Evolutionary conservation across 2,113 vertebrate species (phyloP), one percentile per base, ranked within the genome.

Genomic region (Malaclemys terrapin): DNA sequence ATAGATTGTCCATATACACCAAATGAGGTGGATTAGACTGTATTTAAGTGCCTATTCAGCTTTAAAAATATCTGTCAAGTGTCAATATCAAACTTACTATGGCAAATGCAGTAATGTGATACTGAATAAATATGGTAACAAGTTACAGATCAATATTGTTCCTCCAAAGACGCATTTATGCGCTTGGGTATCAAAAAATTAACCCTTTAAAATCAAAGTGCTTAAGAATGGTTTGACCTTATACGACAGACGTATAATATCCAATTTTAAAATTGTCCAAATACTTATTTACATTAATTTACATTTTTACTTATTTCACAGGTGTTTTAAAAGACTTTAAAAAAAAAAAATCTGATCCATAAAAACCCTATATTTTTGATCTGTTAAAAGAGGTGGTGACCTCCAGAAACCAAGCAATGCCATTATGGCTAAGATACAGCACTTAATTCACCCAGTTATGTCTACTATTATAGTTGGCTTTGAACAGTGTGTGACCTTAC

Each of bases 221-320:
- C 35, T 20, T 1, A 2, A 35, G 35, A 69, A 29, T 42, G 31
- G 80, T 24, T 69, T 76, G 56, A 1, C 91, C 14, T 75, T 49
- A 9, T 5, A 0, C 10, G 2, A 8, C 2, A 50, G n/a, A 2
- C 52, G 2, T 56, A 6, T 65, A 91, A 35, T 76, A 10, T 31
- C 6, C 27, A 14, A 2, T 6, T 25, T 65, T 65, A 65, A 65
- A 57, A 93, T 5, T 27, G 29, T 80, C 8, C 27, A 22, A 69
- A 29, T 9, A 22, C 0, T 25, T 22, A 53, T 0, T 0, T 9
- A 4, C 62, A 17, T 69, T 69, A 38, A 49, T 0, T 0, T 11
- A 4, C 35, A 17, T 69, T 69, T 53, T 75, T 6, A 45, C 0
- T 84, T 82, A 17, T 14, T n/a, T 69, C 17, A 72, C 4, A 3